A percentile compares a stretch with the other conserved stretches of the same genome.
These are phyloP conservation scores for Eilema caniola DNA, from an alignment of 2,888 invertebrate genomes.

Conservation along the genomic window DNA sequence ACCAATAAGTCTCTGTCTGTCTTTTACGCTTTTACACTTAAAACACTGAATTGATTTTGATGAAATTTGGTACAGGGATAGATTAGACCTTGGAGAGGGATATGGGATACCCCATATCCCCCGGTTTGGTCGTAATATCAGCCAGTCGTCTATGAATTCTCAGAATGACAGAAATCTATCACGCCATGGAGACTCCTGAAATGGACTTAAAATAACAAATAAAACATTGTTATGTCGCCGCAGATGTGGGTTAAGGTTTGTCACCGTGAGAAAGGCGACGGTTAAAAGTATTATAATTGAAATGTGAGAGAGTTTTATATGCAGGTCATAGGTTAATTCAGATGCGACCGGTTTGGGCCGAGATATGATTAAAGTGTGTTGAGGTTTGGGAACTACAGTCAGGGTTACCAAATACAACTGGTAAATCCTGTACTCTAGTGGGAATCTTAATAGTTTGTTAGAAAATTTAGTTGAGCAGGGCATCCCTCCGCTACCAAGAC, in stretches of 20 bases:
- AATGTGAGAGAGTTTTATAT: constrained; percentile 36
- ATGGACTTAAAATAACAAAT: constrained; percentile 19
- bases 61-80: too few relatives aligned
- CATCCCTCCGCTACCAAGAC: background rate
- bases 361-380: constrained; percentile 19
- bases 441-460: background rate
- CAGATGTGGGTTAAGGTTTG: constrained; percentile 49
- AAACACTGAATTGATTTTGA: too few relatives aligned
- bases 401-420: background rate
- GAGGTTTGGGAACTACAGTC: background rate
- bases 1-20: too few relatives aligned
- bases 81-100: too few relatives aligned
- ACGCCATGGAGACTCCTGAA: constrained; percentile 26
- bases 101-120: too few relatives aligned
- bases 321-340: constrained; percentile 54
- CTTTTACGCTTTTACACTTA: too few relatives aligned
- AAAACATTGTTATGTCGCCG: constrained; percentile 19
- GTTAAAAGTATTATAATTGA: constrained; percentile 43
- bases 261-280: constrained; percentile 45
- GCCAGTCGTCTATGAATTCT: too few relatives aligned
- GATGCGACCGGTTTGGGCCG: constrained; percentile 41
- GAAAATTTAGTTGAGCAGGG: background rate
- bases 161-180: constrained; percentile 30
- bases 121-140: too few relatives aligned
- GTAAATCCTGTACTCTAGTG: background rate